phyloP scores from a whole-genome alignment of 64 coral and sea anemone genomes.

The Platygyra sinensis region DNA sequence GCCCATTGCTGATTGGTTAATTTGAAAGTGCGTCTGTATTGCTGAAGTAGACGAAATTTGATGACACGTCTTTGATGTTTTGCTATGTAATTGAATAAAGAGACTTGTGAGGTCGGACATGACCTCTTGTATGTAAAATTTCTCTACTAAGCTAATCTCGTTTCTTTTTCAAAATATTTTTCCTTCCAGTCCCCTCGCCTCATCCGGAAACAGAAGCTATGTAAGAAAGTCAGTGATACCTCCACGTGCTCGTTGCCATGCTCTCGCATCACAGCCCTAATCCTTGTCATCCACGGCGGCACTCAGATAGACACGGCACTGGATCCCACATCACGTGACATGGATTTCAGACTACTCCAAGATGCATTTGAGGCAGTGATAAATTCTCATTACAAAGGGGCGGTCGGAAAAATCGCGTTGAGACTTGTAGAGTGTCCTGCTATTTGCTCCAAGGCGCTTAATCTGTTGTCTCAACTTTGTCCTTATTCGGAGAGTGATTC shows the following conservation, averaged over 20 bases:
- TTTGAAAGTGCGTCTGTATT: too few species aligned
- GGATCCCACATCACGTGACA: conserved; percentile 68
- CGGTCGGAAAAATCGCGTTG: conserved; percentile 75
- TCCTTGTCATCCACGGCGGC: conserved; percentile 87
- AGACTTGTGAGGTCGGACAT: background rate
- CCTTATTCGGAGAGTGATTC: conserved; percentile 81
- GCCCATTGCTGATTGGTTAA: too few species aligned
- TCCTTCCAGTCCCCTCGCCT: conserved; percentile 25
- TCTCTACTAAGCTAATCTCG: background rate
- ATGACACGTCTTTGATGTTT: background rate
- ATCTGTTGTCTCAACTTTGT: conserved; percentile 83
- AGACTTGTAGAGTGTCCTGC: conserved; percentile 86
- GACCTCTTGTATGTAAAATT: background rate
- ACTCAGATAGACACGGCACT: conserved; percentile 76
- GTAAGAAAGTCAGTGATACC: conserved; percentile 82
- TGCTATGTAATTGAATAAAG: background rate
- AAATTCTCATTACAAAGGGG: conserved; percentile 87
- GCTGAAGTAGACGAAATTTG: background rate
- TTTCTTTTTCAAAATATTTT: background rate
- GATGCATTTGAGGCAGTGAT: conserved; percentile 86
- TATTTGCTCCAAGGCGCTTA: conserved; percentile 71
- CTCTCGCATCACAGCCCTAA: conserved; percentile 78
- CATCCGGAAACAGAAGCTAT: conserved; percentile 64
- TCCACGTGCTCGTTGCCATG: conserved; percentile 67
- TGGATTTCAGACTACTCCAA: conserved; percentile 72